Evolutionary conservation across 2,888 invertebrate genomes (phyloP), one percentile per base, ranked within the genome.

Genomic region (Cataglyphis cursor): DNA sequence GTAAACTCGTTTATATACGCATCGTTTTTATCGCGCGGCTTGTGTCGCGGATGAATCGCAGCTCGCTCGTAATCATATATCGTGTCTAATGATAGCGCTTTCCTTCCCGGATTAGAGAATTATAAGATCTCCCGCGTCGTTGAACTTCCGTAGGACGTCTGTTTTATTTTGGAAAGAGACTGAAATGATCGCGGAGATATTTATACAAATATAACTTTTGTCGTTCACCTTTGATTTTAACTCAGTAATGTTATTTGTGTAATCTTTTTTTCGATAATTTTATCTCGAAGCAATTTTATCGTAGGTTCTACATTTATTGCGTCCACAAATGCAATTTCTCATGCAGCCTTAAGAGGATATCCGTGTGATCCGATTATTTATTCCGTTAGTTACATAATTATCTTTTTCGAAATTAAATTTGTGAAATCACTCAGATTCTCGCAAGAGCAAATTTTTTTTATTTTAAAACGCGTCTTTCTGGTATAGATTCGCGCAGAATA

Each of bases 211-310:
- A 44, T 3, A 44, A 44, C 59, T 21, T 15, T 28, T 51, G n/a
- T 51, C 72, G 21, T 28, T n/a, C 10, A 65, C 6, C 41, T 54
- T 35, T 41, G 18, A 75, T 65, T 51, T 66, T 38, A 10, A 38
- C 24, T 54, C 28, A 31, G 18, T 57, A 31, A 35, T 18, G 44
- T 44, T 35, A 59, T 44, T 70, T 41, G 24, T 44, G 35, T 59
- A 78, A 78, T 72, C 59, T 72, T 72, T 44, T 72, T 72, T 41
- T 59, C 73, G 59, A 78, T 78, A 72, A 72, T 78, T 72, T 59
- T 24, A 12, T 59, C 21, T 35, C 65, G 82, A 78, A 8, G 31
- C 31, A 41, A 59, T 41, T 41, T 66, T n/a, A 21, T 41, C 9
- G 66, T 31, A 65, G n/a, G 41, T 44, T 31, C 31, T 44, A 70